A percentile compares a stretch with the other conserved stretches of the same genome.
Evolutionary conservation across 1,140 invertebrate genomes (phyloP).

Genomic region (Drosophila bipectinata): DNA sequence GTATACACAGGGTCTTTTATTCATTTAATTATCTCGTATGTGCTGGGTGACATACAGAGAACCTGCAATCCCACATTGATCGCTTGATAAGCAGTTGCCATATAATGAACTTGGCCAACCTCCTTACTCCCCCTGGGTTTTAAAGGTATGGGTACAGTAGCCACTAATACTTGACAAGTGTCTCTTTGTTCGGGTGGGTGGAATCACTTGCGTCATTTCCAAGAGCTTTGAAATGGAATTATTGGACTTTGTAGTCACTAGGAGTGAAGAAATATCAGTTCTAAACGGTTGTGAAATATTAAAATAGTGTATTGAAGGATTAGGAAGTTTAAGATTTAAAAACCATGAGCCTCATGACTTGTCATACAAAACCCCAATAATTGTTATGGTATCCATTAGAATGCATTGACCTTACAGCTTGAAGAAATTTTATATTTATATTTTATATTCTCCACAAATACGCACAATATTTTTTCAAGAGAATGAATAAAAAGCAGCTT

Average conservation of each 20-base stretch:
- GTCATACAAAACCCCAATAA: not conserved
- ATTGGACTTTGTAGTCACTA: conserved; percentile 12
- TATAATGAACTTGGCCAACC: conserved; percentile 36
- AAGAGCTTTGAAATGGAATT: conserved; percentile 20
- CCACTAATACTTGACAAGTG: conserved; percentile 4
- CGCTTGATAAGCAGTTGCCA: conserved; percentile 54
- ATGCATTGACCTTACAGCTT: conserved; percentile 10
- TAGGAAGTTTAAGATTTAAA: not conserved
- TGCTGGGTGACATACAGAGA: conserved; percentile 14
- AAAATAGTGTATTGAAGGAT: not conserved
- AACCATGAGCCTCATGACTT: not conserved
- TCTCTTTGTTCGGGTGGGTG: conserved; percentile 3
- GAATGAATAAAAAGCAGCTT: conserved; percentile 21
- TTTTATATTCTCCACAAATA: conserved; percentile 2
- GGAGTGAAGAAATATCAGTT: not conserved
- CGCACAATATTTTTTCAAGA: conserved; percentile 15
- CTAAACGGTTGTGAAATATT: not conserved
- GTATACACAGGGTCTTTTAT: conserved; percentile 11
- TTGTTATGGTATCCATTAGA: conserved; percentile 37
- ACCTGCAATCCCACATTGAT: conserved; percentile 49
- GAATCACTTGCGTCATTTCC: conserved; percentile 18
- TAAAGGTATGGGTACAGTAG: conserved; percentile 20
- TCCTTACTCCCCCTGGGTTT: not conserved
- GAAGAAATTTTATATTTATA: conserved; percentile 24
- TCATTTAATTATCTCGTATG: conserved; percentile 5